These are phyloP conservation scores for Drosophila funebris DNA, from an alignment of 1,140 invertebrate species.

Conservation along the genomic window DNA sequence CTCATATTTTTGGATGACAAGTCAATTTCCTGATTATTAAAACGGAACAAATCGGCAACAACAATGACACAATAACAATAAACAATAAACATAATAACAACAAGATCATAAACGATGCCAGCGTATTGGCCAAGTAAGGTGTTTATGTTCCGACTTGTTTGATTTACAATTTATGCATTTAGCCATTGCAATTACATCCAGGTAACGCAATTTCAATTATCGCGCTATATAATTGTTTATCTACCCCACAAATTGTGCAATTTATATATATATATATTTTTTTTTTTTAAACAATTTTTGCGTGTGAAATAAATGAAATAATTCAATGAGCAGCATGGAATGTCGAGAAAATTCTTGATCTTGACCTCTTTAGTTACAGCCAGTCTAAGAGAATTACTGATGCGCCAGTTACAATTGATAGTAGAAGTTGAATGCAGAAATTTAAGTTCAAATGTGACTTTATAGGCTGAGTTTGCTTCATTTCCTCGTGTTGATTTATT, in stretches of 20 bases:
- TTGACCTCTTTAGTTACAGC: background rate
- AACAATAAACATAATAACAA: constrained; percentile 22
- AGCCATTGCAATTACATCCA: constrained; percentile 11
- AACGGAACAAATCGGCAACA: constrained; percentile 5
- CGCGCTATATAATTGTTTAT: constrained; percentile 52
- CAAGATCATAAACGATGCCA: constrained; percentile 41
- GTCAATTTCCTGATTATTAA: constrained; percentile 5
- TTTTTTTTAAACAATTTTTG: constrained; percentile 12
- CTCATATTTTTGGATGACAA: background rate
- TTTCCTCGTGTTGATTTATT: no score
- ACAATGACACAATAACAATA: background rate
- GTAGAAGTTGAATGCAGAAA: no score
- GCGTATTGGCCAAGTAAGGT: constrained; percentile 19
- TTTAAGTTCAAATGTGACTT: no score
- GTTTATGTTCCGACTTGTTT: constrained; percentile 13
- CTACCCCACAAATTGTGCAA: constrained; percentile 43
- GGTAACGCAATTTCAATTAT: constrained; percentile 19
- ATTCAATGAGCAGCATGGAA: constrained; percentile 2
- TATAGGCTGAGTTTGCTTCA: no score
- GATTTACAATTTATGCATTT: constrained; percentile 21
- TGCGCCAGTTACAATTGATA: background rate
- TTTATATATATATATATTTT: no score
- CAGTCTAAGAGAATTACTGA: background rate
- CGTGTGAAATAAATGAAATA: constrained; percentile 51
- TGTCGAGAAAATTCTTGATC: background rate